These are phyloP conservation scores for Penaeus chinensis DNA, from an alignment of 1,140 invertebrate genomes.

Conservation along the genomic window DNA sequence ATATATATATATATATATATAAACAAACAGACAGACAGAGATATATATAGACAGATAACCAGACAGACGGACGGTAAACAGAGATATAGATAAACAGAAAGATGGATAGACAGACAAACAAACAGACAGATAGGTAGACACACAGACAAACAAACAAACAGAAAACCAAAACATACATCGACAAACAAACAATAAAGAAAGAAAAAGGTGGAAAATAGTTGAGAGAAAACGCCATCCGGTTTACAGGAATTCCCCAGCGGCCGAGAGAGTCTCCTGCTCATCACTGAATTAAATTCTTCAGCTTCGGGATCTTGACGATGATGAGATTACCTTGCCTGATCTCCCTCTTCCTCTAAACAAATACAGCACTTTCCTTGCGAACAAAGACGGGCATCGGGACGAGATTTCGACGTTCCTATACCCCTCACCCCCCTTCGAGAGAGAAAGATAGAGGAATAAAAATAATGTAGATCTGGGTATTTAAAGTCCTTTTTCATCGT, in stretches of 20 bases:
- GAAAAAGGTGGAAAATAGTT: too few species aligned
- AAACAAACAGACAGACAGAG: neutral
- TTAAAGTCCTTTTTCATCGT: too few species aligned
- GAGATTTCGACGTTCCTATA: neutral
- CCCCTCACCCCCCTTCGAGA: neutral
- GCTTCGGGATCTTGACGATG: too few species aligned
- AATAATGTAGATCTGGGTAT: too few species aligned
- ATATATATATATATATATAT: too few species aligned
- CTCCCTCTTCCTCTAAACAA: too few species aligned
- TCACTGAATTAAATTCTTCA: neutral
- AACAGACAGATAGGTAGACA: too few species aligned
- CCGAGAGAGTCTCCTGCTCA: neutral
- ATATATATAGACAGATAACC: neutral
- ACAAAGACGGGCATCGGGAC: neutral
- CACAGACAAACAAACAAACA: too few species aligned
- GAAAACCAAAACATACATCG: too few species aligned
- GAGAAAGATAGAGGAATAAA: too few species aligned
- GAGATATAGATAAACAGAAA: neutral
- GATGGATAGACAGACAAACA: conserved; percentile 3
- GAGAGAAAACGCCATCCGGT: neutral
- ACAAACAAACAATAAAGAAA: too few species aligned
- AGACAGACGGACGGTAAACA: neutral
- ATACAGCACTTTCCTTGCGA: neutral
- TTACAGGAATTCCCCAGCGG: neutral
- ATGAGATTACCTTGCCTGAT: too few species aligned